Percentiles rank a stretch among this genome's conserved stretches.
Evolutionary conservation across 1,140 invertebrate genomes (phyloP).

Genomic region (Acromyrmex echinatior): DNA sequence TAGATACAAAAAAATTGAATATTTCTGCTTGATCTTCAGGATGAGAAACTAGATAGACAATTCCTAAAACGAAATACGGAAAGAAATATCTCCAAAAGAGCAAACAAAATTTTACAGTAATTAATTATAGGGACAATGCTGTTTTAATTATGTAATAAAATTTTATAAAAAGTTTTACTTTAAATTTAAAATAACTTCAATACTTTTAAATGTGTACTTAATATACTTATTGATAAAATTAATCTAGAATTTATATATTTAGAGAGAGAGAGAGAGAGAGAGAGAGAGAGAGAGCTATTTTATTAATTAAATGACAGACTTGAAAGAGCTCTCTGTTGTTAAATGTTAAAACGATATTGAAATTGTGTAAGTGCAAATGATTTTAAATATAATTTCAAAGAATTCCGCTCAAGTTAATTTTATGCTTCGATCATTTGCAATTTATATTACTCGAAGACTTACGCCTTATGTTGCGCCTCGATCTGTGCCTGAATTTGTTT

Average conservation of each 20-base stretch:
- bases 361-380: constrained; percentile 10
- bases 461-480: constrained; percentile 76
- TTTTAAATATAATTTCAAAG: not conserved
- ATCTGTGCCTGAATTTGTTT: constrained; percentile 74
- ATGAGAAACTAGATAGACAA: not conserved
- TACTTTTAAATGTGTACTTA: not conserved
- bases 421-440: not conserved
- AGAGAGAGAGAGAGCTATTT: not conserved
- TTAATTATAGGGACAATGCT: not conserved
- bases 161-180: not conserved
- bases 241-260: not conserved
- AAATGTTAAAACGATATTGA: not conserved
- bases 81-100: not conserved
- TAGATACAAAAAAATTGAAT: not conserved
- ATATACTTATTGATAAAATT: not conserved
- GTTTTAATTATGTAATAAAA: not conserved
- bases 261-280: too few species aligned
- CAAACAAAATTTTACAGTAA: not conserved
- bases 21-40: not conserved
- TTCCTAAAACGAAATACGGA: constrained; percentile 4
- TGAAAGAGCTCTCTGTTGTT: not conserved
- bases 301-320: not conserved
- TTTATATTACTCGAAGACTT: constrained; percentile 66
- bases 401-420: constrained; percentile 11
- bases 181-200: not conserved